These are phyloP conservation scores for Bucco capensis DNA, from an alignment of 2,113 vertebrate genomes.

Conservation along the genomic window DNA sequence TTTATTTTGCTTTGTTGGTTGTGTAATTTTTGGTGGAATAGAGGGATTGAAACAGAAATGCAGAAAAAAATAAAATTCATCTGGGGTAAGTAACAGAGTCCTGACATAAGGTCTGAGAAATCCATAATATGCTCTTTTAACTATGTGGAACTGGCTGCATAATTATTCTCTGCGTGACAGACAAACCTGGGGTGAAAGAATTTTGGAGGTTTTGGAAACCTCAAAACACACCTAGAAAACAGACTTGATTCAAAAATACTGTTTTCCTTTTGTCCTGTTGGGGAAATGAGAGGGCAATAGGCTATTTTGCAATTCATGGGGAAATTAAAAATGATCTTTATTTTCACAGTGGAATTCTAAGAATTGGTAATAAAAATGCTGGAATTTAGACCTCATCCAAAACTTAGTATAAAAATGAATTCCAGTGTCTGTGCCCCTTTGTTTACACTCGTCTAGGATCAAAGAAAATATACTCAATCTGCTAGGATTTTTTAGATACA, in stretches of 20 bases:
- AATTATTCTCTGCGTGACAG: neutral
- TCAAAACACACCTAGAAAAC: neutral
- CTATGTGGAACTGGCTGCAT: neutral
- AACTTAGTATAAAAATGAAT: neutral
- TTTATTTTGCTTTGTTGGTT: neutral
- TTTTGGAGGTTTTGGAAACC: neutral
- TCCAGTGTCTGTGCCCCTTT: neutral
- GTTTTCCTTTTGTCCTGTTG: neutral
- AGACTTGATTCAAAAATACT: neutral
- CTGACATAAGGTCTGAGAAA: neutral
- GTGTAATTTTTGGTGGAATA: neutral
- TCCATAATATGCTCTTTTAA: neutral
- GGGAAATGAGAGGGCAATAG: neutral
- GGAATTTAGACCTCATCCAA: neutral
- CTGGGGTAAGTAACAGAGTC: neutral
- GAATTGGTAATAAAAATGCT: neutral
- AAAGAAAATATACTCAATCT: neutral
- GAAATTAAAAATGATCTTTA: neutral
- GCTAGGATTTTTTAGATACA: neutral
- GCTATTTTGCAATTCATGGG: neutral
- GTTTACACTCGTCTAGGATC: neutral
- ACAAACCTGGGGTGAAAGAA: neutral
- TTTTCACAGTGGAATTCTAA: neutral
- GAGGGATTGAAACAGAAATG: neutral
- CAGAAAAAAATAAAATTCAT: neutral